phyloP scores from a whole-genome alignment of 2,888 invertebrate genomes.

The Brenthis ino region DNA sequence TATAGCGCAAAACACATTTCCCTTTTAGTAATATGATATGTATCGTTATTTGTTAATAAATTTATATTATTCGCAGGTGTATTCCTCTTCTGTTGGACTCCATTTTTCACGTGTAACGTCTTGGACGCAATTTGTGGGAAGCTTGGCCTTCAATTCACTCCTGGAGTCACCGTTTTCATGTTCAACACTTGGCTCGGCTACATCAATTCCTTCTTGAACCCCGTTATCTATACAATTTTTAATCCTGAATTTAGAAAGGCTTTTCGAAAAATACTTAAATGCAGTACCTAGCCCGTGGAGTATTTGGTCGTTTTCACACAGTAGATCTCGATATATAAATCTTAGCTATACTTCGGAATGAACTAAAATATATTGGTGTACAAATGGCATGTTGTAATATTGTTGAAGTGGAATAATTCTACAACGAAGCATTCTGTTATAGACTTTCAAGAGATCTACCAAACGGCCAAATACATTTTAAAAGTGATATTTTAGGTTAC shows the following conservation, averaged over 20 bases:
- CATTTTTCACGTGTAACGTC: conserved; percentile 99
- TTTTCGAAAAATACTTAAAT: conserved; percentile 94
- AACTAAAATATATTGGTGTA: background rate
- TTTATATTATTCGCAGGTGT: conserved; percentile 86
- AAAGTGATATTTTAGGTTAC: conserved; percentile 28
- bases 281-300: conserved; percentile 81
- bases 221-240: conserved; percentile 96
- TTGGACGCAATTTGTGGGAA: conserved; percentile 98
- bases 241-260: conserved; percentile 99
- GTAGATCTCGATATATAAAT: conserved; percentile 39
- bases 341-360: conserved; percentile 5
- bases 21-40: no score
- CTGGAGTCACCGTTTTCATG: conserved; percentile 94
- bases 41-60: no score
- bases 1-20: no score
- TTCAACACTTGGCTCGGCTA: conserved; percentile 99
- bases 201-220: conserved; percentile 97
- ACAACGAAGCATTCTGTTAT: conserved; percentile 37
- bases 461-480: conserved; percentile 38
- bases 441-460: conserved; percentile 34
- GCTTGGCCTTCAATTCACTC: conserved; percentile 88
- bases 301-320: conserved; percentile 64
- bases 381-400: background rate
- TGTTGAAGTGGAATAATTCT: conserved; percentile 22
- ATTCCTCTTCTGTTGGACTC: conserved; percentile 99